Evolutionary conservation across 2,113 vertebrate species (phyloP).

Genomic region (Brachyistius frenatus): DNA sequence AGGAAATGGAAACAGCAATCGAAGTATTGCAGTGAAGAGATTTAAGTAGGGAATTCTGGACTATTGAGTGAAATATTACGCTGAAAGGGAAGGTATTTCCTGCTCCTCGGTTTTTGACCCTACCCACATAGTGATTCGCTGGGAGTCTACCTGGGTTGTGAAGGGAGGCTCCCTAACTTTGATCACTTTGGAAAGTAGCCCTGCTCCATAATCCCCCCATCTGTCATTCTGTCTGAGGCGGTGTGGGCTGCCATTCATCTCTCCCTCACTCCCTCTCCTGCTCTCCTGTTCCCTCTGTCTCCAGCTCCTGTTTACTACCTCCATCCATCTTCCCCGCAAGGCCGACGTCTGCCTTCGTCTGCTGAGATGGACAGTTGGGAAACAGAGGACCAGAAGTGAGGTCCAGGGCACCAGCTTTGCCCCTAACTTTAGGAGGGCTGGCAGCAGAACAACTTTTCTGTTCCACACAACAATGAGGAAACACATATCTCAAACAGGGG

Average conservation of each 20-base stretch:
- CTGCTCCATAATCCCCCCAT: conserved; percentile 76
- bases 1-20: conserved; percentile 34
- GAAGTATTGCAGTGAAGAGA: conserved; percentile 24
- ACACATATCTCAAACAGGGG: conserved; percentile 48
- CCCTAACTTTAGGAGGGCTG: conserved; percentile 43
- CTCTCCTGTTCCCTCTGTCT: conserved; percentile 53
- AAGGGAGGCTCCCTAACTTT: conserved; percentile 65
- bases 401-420: conserved; percentile 16
- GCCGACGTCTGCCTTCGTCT: conserved; percentile 40
- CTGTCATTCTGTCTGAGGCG: conserved; percentile 78
- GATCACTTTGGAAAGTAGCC: conserved; percentile 76
- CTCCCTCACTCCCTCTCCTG: conserved; percentile 50
- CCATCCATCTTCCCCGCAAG: conserved; percentile 70
- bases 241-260: conserved; percentile 77
- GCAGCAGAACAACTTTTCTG: conserved; percentile 45
- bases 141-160: conserved; percentile 43
- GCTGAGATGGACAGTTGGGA: conserved; percentile 64
- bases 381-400: conserved; percentile 39
- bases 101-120: conserved; percentile 49
- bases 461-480: conserved; percentile 35
- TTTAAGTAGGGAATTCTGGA: conserved; percentile 30
- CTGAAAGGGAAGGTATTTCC: conserved; percentile 56
- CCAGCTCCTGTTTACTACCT: conserved; percentile 52
- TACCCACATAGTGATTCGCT: conserved; percentile 43
- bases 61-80: conserved; percentile 51